Conservation (phyloP, 2,113 vertebrate genomes). For the Acrocephalus arundinaceus region DNA sequence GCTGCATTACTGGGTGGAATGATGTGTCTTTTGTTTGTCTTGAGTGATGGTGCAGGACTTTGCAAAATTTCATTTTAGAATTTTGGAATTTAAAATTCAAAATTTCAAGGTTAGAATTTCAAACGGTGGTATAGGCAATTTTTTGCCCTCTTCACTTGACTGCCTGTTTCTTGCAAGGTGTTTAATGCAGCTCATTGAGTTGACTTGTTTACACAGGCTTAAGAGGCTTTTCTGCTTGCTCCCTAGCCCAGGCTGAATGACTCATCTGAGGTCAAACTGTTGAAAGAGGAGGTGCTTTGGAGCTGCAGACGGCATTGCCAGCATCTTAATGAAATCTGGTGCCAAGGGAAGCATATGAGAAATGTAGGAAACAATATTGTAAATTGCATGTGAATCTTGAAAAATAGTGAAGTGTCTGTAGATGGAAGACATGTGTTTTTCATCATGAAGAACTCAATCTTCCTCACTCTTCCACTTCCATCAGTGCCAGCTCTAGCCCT, state of each 20-base stretch:
- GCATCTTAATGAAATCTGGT: constrained; percentile 37
- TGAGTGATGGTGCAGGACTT: neutral
- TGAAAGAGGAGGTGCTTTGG: constrained; percentile 34
- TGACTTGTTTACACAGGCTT: neutral
- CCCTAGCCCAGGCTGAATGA: neutral
- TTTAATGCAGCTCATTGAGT: neutral
- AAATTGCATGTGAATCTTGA: neutral
- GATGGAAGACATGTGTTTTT: neutral
- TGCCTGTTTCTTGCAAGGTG: neutral
- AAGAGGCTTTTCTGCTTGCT: constrained; percentile 33
- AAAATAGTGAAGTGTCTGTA: neutral
- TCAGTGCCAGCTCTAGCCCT: neutral
- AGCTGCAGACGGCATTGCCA: constrained; percentile 53
- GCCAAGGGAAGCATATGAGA: constrained; percentile 32
- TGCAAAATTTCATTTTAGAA: neutral
- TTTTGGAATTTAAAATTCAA: neutral
- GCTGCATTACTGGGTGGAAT: neutral
- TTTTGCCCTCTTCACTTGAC: neutral
- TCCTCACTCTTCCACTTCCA: neutral
- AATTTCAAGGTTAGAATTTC: neutral
- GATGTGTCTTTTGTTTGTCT: neutral
- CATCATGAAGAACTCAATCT: neutral
- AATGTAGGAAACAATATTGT: constrained; percentile 28
- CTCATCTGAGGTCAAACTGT: constrained; percentile 51
- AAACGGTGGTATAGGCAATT: neutral